Base-by-base conservation (phyloP, 2,797 vertebrate genomes). In the Leontocebus nigricollis region DNA sequence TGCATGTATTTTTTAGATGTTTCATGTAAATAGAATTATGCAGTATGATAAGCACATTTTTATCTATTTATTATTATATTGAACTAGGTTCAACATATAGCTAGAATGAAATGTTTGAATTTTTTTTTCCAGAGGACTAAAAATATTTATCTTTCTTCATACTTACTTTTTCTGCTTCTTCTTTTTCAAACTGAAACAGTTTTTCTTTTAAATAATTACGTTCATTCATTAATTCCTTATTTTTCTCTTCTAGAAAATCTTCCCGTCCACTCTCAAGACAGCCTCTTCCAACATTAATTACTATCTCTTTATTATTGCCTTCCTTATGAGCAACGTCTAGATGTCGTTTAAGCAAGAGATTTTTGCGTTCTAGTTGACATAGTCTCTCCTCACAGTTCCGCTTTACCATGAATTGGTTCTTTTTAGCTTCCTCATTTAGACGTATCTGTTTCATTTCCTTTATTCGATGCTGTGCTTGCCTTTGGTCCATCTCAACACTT, bases 291-390 rank as follows among this genome's bases (percentile, higher is more conserved):
- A 99, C 99, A 46, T 99, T 99, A 1, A 98, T 99, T 26, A 99
- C 99, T 0, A 98, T 99, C 67, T 99, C 99, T 97, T 99, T 99
- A 50, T 99, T 98, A 10, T 98, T 98, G 0, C 99, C 98, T 99
- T 99, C 97, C 99, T 99, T 88, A 59, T 99, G 99, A 44, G 98
- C 94, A 95, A 99, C 99, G 96, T 99, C 99, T 9, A 99, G 97
- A 41, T 99, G 99, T 94, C 99, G 99, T 33, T 98, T 99, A 36
- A 99, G 98, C 79, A 99, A 96, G 96, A 99, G 98, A 30, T 98
- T 98, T 97, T 99, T 99, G 57, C 99, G 99, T 88, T 99, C 99
- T 20, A 99, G 98, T 73, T 99, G 99, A 12, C 98, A 99, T 75
- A 99, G 3, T 19, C 17, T 77, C 75, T 33, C 44, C 33, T 11